These are phyloP conservation scores for Hippocampus zosterae DNA, from an alignment of 2,113 vertebrate species.

Conservation along the genomic window DNA sequence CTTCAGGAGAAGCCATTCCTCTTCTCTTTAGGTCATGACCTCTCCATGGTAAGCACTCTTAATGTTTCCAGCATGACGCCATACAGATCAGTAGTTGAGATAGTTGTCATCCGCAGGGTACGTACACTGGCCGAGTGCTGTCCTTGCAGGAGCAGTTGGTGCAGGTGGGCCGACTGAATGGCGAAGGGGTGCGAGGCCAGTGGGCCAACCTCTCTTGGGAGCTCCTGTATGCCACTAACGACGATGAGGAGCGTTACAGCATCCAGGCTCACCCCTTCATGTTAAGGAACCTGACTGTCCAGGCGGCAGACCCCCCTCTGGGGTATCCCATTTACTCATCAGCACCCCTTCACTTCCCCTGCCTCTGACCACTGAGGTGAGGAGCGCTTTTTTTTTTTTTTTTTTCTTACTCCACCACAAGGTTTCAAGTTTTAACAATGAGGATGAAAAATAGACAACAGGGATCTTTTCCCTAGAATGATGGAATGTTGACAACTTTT, in stretches of 20 bases:
- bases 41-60: constrained; percentile 82
- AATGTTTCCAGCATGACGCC: neutral
- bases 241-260: constrained; percentile 95
- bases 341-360: constrained; percentile 79
- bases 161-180: constrained; percentile 85
- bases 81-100: neutral
- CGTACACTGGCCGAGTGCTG: constrained; percentile 90
- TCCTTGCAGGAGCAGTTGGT: constrained; percentile 87
- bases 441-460: neutral
- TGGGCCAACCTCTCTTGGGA: constrained; percentile 99
- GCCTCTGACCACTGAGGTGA: constrained; percentile 68
- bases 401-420: neutral
- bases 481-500: neutral
- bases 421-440: neutral
- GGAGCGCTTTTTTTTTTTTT: neutral
- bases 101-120: constrained; percentile 74
- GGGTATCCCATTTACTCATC: constrained; percentile 95
- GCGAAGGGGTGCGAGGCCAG: constrained; percentile 88
- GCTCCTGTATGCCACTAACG: constrained; percentile 93
- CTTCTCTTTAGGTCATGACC: constrained; percentile 90
- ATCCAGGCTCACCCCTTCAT: constrained; percentile 93
- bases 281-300: constrained; percentile 89
- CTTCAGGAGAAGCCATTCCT: constrained; percentile 91
- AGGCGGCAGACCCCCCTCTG: constrained; percentile 91
- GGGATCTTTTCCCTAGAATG: neutral